Percentiles rank a stretch among this genome's conserved stretches.
Evolutionary conservation across 2,113 vertebrate species (phyloP).

Genomic region (Glareola pratincola): DNA sequence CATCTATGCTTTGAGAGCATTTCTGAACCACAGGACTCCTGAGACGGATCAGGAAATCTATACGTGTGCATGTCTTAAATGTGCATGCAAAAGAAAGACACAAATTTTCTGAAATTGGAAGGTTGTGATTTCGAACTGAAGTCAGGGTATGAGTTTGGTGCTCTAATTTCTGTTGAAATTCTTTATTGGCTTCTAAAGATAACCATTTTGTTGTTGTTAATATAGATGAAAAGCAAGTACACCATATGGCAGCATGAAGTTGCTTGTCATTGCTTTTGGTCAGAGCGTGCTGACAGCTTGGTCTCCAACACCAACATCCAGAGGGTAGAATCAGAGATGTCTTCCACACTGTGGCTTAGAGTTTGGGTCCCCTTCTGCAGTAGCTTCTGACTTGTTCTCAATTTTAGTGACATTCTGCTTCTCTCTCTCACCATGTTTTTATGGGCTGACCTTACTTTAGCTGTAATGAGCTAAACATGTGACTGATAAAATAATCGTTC

Average conservation of each 20-base stretch:
- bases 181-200: background rate
- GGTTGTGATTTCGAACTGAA: background rate
- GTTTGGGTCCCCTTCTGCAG: background rate
- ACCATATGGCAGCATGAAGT: background rate
- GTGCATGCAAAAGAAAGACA: background rate
- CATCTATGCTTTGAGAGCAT: background rate
- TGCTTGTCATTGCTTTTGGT: background rate
- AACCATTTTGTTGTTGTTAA: background rate
- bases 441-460: background rate
- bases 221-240: background rate
- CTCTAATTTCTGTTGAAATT: background rate
- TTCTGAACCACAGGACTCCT: background rate
- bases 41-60: background rate
- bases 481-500: background rate
- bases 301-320: background rate
- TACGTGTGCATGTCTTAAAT: background rate
- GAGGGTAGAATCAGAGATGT: background rate
- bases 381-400: background rate
- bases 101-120: background rate
- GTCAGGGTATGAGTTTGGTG: background rate
- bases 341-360: accelerated
- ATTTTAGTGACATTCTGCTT: background rate
- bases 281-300: background rate
- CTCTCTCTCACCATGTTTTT: background rate
- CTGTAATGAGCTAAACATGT: background rate